A percentile compares a stretch with the other conserved stretches of the same genome.
phyloP scores from a whole-genome alignment of 2,797 vertebrate genomes.

The Urophycis tenuis region DNA sequence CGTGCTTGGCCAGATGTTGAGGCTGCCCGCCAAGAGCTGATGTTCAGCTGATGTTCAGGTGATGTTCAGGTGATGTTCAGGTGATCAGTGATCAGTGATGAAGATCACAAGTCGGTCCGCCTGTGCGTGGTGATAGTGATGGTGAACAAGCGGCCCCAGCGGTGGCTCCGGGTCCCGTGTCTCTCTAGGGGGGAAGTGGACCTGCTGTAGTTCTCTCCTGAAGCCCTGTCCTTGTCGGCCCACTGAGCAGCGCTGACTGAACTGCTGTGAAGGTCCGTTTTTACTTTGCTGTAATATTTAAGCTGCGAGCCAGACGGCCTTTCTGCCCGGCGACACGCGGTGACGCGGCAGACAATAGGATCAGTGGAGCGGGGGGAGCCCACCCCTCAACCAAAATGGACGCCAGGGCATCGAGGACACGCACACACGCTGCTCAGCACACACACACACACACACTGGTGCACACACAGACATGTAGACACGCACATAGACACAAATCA shows the following conservation, averaged over 20 bases:
- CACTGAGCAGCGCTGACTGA: conserved; percentile 95
- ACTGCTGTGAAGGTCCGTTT: conserved; percentile 95
- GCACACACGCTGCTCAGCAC: conserved; percentile 20
- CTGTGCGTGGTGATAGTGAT: no score
- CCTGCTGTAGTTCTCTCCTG: conserved; percentile 83
- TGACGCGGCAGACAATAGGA: conserved; percentile 86
- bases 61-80: no score
- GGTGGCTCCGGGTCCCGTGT: conserved; percentile 76
- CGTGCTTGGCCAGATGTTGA: no score
- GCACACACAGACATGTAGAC: conserved; percentile 29
- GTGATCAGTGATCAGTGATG: no score
- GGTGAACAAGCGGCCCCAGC: conserved; percentile 88
- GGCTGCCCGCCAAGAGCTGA: no score
- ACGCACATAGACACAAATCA: neutral
- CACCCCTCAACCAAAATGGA: conserved; percentile 70
- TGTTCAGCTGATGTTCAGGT: no score
- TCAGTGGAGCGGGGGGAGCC: conserved; percentile 69
- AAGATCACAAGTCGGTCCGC: no score
- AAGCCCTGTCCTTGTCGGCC: conserved; percentile 88
- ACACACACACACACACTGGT: conserved; percentile 20
- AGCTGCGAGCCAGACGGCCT: conserved; percentile 95
- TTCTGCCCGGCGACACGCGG: conserved; percentile 86
- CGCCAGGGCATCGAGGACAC: conserved; percentile 58
- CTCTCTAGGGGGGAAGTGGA: conserved; percentile 83
- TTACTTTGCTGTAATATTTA: conserved; percentile 91